Percentiles rank a stretch among this genome's conserved stretches.
Evolutionary conservation across 2,113 vertebrate species (phyloP).

Genomic region (Cacatua alba): DNA sequence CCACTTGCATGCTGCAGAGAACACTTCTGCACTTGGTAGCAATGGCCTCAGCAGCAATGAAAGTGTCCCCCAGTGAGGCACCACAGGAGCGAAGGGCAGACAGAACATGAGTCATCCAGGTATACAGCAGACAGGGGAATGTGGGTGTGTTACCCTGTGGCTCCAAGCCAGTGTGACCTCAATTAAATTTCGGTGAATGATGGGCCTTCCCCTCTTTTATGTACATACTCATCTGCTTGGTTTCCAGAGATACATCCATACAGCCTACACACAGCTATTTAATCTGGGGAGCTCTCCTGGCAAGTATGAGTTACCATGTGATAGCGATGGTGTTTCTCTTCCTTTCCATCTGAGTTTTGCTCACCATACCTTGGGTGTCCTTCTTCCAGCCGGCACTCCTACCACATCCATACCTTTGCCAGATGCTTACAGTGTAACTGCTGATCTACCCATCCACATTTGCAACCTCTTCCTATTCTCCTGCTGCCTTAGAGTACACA

Average conservation of each 20-base stretch:
- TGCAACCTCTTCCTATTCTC: background rate
- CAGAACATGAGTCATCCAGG: background rate
- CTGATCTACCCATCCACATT: background rate
- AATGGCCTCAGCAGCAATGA: background rate
- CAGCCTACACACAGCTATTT: background rate
- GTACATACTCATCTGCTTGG: background rate
- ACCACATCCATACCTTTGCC: background rate
- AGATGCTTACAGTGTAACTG: background rate
- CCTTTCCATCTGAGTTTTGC: background rate
- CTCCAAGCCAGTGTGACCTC: conserved; percentile 42
- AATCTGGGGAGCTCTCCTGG: background rate
- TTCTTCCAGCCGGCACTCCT: background rate
- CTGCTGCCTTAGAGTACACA: background rate
- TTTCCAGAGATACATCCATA: background rate
- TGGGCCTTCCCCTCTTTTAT: conserved; percentile 13
- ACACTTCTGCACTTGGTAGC: background rate
- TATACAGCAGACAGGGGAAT: background rate
- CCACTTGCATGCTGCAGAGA: background rate
- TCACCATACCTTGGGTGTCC: background rate
- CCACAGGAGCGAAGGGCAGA: background rate
- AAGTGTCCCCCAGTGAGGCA: background rate
- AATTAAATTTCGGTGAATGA: conserved; percentile 41
- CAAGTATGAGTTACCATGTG: background rate
- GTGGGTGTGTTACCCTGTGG: conserved; percentile 42
- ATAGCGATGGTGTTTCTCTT: background rate